Evolutionary conservation across 2,888 invertebrate species (phyloP), one percentile per base, ranked within the genome.

Genomic region (Tachina grossa): DNA sequence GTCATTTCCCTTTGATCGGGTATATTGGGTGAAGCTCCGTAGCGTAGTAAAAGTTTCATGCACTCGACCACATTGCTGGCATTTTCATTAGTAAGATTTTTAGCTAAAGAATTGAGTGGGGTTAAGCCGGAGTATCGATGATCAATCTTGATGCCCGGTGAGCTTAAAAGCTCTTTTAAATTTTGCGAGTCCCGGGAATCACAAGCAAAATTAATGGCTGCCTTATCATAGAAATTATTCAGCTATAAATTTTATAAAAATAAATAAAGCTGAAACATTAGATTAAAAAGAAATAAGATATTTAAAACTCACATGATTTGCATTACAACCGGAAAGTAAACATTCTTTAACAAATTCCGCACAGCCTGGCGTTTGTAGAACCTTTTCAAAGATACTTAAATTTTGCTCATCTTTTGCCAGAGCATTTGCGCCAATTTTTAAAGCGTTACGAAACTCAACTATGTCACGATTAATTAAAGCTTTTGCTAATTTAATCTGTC

Each of bases 111-210:
- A 65, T 91, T 90, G 0, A 92, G 87, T 8, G 92, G 91, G 0
- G 92, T 92, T 11, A 91, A 87, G 16, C 90, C 87, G 0, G 88
- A 88, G 55, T 91, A 91, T 43, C 89, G 89, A 1, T 88, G 86
- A 79, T 92, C 89, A 9, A 91, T 89, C 51, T 90, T 88, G 0
- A 91, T 84, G 5, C 88, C 87, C 1, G 88, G 86, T 0, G 83
- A 71, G 9, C 86, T 85, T 66, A 92, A 86, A 9, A 92, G 80
- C 2, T 83, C 88, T 9, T 86, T 87, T 14, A 92, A n/a, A 59
- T 90, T 92, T 16, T 75, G 74, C 0, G 92, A 89, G 85, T 92
- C 92, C n/a, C 89, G 85, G 0, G 92, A 92, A 63, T 92, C 92
- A 16, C 89, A 84, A 8, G 91, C 92, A 85, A 89, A 92, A 82